These are phyloP conservation scores for Lates calcarifer DNA, from an alignment of 2,113 vertebrate genomes.

Conservation along the genomic window DNA sequence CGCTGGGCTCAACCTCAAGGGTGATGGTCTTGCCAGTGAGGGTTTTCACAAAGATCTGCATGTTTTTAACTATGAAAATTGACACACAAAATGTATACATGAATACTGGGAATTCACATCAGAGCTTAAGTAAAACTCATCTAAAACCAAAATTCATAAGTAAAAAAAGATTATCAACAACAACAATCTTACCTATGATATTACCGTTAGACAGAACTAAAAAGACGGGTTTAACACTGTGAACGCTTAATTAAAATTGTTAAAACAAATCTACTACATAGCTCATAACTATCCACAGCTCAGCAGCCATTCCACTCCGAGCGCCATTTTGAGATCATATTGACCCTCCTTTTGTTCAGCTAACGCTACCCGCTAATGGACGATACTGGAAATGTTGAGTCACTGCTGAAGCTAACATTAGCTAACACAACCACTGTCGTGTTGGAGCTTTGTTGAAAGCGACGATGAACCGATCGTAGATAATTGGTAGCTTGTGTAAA, in stretches of 20 bases:
- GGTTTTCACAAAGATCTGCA: slow-evolving; percentile 61
- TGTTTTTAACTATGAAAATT: slow-evolving; percentile 15
- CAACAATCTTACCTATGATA: too few relatives aligned
- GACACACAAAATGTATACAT: not conserved
- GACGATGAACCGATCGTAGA: not conserved
- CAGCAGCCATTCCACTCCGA: slow-evolving; percentile 20
- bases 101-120: too few relatives aligned
- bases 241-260: not conserved
- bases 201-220: too few relatives aligned
- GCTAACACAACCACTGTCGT: not conserved
- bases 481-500: not conserved
- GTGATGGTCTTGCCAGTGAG: slow-evolving; percentile 61
- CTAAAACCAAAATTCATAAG: too few relatives aligned
- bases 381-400: slow-evolving; percentile 63
- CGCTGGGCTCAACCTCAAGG: slow-evolving; percentile 43
- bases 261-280: not conserved
- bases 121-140: too few relatives aligned
- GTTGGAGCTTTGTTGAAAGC: not conserved
- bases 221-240: too few relatives aligned
- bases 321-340: slow-evolving; percentile 78
- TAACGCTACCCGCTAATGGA: slow-evolving; percentile 62
- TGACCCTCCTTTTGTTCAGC: slow-evolving; percentile 71
- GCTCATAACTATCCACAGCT: not conserved
- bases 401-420: slow-evolving; percentile 27
- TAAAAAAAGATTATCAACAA: too few relatives aligned